A percentile compares a stretch with the other conserved stretches of the same genome.
These are phyloP conservation scores for Stenopsyche tienmushanensis DNA, from an alignment of 1,140 invertebrate species.

Conservation along the genomic window DNA sequence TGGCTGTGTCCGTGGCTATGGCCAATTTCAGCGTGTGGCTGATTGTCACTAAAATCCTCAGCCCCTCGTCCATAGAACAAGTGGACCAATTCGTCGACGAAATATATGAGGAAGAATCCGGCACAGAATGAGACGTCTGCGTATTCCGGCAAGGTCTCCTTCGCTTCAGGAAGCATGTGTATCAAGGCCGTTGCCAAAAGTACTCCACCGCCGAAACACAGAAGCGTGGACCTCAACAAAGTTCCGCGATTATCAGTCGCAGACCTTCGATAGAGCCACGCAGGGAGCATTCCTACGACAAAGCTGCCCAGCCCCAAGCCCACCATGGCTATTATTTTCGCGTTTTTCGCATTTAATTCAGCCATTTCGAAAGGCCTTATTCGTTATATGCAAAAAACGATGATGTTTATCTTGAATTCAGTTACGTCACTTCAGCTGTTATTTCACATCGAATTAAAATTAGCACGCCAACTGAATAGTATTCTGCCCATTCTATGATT, in stretches of 20 bases:
- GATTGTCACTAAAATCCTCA: constrained; percentile 23
- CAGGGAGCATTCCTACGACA: constrained; percentile 66
- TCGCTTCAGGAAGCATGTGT: constrained; percentile 82
- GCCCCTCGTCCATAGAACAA: constrained; percentile 56
- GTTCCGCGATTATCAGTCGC: constrained; percentile 55
- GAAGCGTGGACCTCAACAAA: constrained; percentile 63
- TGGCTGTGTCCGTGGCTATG: constrained; percentile 11
- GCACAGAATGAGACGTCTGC: constrained; percentile 71
- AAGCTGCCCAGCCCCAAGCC: constrained; percentile 68
- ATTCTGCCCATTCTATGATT: too few relatives aligned
- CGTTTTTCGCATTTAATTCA: too few relatives aligned
- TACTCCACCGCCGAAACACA: constrained; percentile 85
- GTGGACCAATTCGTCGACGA: constrained; percentile 75
- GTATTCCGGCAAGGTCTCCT: constrained; percentile 56
- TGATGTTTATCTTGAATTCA: not conserved
- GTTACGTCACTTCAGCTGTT: not conserved
- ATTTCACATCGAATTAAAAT: too few relatives aligned
- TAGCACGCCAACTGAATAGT: too few relatives aligned
- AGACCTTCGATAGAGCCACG: constrained; percentile 54
- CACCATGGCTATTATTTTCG: constrained; percentile 69
- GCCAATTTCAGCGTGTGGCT: not conserved
- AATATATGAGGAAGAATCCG: constrained; percentile 79
- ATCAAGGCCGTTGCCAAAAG: constrained; percentile 78
- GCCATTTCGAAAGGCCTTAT: too few relatives aligned
- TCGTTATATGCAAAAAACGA: too few relatives aligned